Evolutionary conservation across 2,113 vertebrate genomes (phyloP), one percentile per base, ranked within the genome.

Genomic region (Hypanus sabinus): DNA sequence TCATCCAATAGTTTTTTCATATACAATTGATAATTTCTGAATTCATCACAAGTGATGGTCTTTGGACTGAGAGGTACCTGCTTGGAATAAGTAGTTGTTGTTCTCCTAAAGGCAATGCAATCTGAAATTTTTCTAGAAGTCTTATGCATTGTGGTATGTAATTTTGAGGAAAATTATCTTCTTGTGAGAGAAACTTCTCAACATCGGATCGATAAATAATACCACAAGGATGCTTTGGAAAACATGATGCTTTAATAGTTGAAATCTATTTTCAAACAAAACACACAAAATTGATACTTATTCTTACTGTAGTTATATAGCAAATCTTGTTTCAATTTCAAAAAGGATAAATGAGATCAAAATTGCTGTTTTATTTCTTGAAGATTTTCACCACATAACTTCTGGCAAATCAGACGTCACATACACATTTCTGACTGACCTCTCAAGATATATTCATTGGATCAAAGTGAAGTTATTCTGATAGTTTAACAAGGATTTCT

Each of bases 81-180:
- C 98, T 98, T 94, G 98, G 98, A 93, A 99, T 96, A 92, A 99
- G 97, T 0, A 99, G 96, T 94, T 98, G 98, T 93, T 98, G 97
- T 14, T 98, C 98, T 80, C 98, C 97, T 76, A 98, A 97, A 0
- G 98, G 98, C 94, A 99, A 95, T 81, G 98, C 98, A 85, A 99
- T 98, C 95, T 98, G 99, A 94, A 99, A 99, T 95, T 98, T 99
- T 96, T 99, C 98, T 95, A 99, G 96, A 94, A 99, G 98, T 79
- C 97, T 99, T 22, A 99, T 98, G 95, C 98, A 98, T 94, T 99
- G 98, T 2, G 95, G 95, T 95, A 98, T 95, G 95, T 98, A 98
- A 88, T 96, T 96, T 95, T 97, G 97, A 3, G 98, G 98, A 95
- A 99, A 99, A 95, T 97, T 97, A 95, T 95, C 97, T 70, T 96